Conservation (phyloP, 2,888 invertebrate genomes). For the Seira ritae region DNA sequence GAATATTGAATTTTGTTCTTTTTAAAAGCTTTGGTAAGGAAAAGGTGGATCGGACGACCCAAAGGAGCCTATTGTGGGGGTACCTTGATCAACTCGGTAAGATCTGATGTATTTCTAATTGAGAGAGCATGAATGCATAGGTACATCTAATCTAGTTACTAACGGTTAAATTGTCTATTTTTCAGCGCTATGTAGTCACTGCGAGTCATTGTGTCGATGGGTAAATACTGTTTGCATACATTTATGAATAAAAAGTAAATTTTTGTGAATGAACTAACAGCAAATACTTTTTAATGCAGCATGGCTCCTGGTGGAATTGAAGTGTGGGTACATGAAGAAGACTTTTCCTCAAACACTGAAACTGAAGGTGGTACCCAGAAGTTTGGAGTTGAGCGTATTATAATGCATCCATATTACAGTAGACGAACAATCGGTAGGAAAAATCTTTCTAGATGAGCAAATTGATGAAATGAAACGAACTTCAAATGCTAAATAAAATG, state of each 20-base stretch:
- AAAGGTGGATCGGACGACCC: constrained; percentile 60
- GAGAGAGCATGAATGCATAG: too few species aligned
- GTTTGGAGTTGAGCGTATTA: constrained; percentile 58
- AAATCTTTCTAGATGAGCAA: too few species aligned
- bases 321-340: constrained; percentile 67
- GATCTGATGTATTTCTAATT: too few species aligned
- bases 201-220: constrained; percentile 62
- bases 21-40: constrained; percentile 54
- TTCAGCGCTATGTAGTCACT: constrained; percentile 44
- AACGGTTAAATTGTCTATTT: not conserved
- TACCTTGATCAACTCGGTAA: constrained; percentile 58
- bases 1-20: not conserved
- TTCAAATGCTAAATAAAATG: too few species aligned
- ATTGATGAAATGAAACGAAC: too few species aligned
- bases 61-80: constrained; percentile 65
- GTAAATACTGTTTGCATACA: not conserved
- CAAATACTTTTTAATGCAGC: constrained; percentile 17
- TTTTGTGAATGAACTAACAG: too few species aligned
- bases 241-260: not conserved
- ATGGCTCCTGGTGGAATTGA: constrained; percentile 56
- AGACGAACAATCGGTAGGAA: constrained; percentile 57
- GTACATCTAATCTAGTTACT: too few species aligned
- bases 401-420: constrained; percentile 64
- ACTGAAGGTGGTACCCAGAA: constrained; percentile 68
- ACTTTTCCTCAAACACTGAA: constrained; percentile 62